Evolutionary conservation across 2,797 vertebrate genomes (phyloP).

Genomic region (Trichosurus vulpecula): DNA sequence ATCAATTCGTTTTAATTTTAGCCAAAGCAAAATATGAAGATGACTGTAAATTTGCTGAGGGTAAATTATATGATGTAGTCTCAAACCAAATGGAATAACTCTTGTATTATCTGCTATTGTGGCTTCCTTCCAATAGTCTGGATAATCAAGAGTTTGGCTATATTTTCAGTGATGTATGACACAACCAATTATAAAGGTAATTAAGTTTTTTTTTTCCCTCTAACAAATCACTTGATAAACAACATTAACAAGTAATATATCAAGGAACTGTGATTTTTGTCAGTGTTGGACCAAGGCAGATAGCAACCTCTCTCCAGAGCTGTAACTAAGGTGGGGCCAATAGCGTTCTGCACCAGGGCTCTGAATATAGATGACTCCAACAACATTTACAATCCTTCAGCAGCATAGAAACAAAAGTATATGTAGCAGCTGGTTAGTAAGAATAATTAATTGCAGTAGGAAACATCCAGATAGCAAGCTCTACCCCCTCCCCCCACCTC

Average conservation of each 20-base stretch:
- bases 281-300: background rate
- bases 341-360: background rate
- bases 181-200: background rate
- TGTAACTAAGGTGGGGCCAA: background rate
- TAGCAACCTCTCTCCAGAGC: background rate
- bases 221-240: background rate
- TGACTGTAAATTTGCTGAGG: slow-evolving; percentile 12
- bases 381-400: background rate
- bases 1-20: slow-evolving; percentile 9
- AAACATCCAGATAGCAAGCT: background rate
- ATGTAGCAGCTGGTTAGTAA: background rate
- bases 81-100: slow-evolving; percentile 31
- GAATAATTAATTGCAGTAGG: background rate
- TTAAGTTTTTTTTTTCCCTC: background rate
- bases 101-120: background rate
- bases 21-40: slow-evolving; percentile 48
- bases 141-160: background rate
- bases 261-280: background rate
- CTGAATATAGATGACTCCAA: background rate
- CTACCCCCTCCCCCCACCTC: background rate
- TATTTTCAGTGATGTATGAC: background rate
- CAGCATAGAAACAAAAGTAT: background rate
- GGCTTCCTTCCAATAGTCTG: background rate
- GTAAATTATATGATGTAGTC: slow-evolving; percentile 13
- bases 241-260: background rate